phyloP scores from a whole-genome alignment of 2,888 invertebrate species.

The Ophonus ardosiacus region DNA sequence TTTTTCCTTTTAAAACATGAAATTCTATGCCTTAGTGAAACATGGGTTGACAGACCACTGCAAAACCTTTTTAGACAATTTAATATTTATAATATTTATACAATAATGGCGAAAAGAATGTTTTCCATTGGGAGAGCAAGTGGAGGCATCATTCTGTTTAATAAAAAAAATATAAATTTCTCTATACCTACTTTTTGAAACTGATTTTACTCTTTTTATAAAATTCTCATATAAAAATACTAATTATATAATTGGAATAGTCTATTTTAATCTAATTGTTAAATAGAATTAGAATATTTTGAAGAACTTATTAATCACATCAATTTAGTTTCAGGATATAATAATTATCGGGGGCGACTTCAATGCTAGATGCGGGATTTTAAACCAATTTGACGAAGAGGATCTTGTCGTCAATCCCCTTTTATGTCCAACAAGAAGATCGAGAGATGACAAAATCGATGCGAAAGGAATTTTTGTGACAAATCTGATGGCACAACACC shows the following conservation, averaged over 20 bases:
- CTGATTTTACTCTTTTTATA: not conserved
- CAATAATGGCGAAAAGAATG: not conserved
- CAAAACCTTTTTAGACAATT: not conserved
- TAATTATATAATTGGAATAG: not conserved
- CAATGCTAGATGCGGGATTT: not conserved
- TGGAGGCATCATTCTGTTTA: not conserved
- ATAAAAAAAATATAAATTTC: not conserved
- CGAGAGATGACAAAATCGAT: not conserved
- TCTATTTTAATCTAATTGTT: not conserved
- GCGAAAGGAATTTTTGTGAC: not conserved
- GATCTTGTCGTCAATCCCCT: not conserved
- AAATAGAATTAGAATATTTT: not conserved
- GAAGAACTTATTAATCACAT: not conserved
- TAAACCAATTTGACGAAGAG: not conserved
- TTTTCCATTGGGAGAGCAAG: too few species aligned
- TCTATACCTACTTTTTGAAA: not conserved
- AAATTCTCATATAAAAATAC: not conserved
- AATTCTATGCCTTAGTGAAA: not conserved
- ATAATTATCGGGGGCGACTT: slow-evolving; percentile 1
- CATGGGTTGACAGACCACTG: too few species aligned
- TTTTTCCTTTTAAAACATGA: not conserved
- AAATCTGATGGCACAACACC: not conserved
- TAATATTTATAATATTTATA: not conserved
- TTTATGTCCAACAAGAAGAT: not conserved
- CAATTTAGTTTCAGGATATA: not conserved